Conservation (phyloP, 2,888 invertebrate genomes). For the Erebia palarica region DNA sequence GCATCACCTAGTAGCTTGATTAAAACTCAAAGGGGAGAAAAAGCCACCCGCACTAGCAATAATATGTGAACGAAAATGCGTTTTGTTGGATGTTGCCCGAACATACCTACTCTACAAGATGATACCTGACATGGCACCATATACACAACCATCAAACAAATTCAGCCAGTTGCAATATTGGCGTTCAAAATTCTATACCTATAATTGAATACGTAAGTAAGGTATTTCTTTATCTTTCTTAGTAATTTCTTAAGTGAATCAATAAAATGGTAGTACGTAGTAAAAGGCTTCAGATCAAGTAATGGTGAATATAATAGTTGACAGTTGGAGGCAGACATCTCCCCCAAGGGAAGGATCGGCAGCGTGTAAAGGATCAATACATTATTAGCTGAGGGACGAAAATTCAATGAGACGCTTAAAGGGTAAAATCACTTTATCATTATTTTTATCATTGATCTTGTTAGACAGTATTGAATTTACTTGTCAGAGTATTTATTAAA, state of each 20-base stretch:
- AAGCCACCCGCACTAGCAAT: no score
- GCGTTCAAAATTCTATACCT: no score
- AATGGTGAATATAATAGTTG: conserved; percentile 19
- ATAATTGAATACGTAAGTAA: no score
- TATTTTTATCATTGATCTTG: conserved; percentile 1
- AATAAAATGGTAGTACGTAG: conserved; percentile 1
- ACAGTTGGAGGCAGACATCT: conserved; percentile 17
- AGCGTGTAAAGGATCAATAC: conserved; percentile 17
- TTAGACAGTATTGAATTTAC: neutral
- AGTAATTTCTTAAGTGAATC: neutral
- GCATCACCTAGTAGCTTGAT: no score
- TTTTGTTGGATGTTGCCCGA: no score
- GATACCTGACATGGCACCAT: no score
- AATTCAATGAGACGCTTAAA: conserved; percentile 13
- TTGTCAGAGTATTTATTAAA: neutral
- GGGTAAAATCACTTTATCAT: conserved; percentile 12
- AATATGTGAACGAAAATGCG: no score
- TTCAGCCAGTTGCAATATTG: no score
- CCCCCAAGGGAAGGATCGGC: conserved; percentile 4
- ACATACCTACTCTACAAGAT: no score
- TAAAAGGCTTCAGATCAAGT: conserved; percentile 16
- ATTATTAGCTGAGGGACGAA: conserved; percentile 15
- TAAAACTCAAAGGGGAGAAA: no score
- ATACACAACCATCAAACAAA: no score
- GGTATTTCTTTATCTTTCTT: no score